phyloP scores from a whole-genome alignment of 2,797 vertebrate genomes.

The Anas bernieri region DNA sequence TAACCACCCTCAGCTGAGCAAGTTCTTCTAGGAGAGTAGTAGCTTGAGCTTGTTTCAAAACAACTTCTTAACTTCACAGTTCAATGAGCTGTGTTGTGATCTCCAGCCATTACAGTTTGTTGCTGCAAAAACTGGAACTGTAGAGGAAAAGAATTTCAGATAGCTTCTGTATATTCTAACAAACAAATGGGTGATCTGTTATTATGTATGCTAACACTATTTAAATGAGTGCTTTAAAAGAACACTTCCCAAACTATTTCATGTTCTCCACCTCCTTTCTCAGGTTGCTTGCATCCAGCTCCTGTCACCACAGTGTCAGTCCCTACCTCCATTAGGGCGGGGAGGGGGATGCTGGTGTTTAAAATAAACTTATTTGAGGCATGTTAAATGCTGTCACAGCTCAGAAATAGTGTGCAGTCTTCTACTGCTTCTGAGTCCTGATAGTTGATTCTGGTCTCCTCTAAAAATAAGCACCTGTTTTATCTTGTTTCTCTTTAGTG shows the following conservation, averaged over 20 bases:
- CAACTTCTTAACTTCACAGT: not conserved
- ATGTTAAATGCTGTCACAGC: not conserved
- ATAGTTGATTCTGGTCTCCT: not conserved
- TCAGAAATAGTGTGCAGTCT: not conserved
- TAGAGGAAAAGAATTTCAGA: not conserved
- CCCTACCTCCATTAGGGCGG: not conserved
- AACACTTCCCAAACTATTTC: not conserved
- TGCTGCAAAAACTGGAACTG: not conserved
- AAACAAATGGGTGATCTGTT: not conserved
- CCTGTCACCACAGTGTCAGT: too few species aligned
- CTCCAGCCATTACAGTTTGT: not conserved
- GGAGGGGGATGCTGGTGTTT: not conserved
- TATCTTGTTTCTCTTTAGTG: not conserved
- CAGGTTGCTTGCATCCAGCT: not conserved
- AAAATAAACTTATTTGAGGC: not conserved
- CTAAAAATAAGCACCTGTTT: not conserved
- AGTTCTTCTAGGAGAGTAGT: not conserved
- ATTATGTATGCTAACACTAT: not conserved
- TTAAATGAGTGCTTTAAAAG: not conserved
- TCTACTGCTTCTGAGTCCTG: not conserved
- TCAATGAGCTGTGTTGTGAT: not conserved
- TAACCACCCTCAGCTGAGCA: not conserved
- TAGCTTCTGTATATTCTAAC: not conserved
- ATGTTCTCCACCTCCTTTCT: not conserved
- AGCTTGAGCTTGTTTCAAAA: slow-evolving; percentile 3